Base-by-base conservation (phyloP, 2,888 invertebrate genomes). In the Tetragonula carbonaria region DNA sequence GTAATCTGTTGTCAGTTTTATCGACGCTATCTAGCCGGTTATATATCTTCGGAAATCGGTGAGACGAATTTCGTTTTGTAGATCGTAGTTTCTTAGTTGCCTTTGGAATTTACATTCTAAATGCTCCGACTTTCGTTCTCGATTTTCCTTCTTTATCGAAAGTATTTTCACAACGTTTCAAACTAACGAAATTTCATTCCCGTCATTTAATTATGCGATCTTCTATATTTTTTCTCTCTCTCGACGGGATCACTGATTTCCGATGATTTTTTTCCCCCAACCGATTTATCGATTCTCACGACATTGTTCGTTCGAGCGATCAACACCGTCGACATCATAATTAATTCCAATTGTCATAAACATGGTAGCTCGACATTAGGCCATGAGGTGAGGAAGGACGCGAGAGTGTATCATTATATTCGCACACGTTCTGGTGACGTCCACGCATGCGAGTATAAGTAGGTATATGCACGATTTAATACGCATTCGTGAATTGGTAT, bases 391-490 rank as follows among this genome's bases (percentile, higher is more conserved):
- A 76, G 63, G 67, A 83, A 81, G 68, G 57, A 76, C 72, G 72
- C 38, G 2, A 21, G 76, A n/a, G 57, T 66, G n/a, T 55, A 66
- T 79, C 57, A 71, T 59, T 28, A 28, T 76, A 21, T 82, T 76
- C 81, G 53, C 28, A 28, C 72, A 83, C 63, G 62, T 23, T 75
- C 55, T 51, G 38, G 55, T 75, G 81, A 83, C 76, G 73, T 83
- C 45, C 28, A 8, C 16, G 57, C 55, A 57, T 73, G 62, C 45
- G 4, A 21, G 71, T 67, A 55, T 38, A 63, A 18, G 21, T 38
- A 18, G 21, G 21, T 28, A 28, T 28, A 63, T 11, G 5, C 51
- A 51, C 14, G 11, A 55, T 70, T 45, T 28, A 62, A 28, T 62
- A 28, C 23, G 8, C 28, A 28, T 4, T 28, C 76, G 59, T 66